Conservation (phyloP, 2,113 vertebrate genomes). For the Notothenia rossii region DNA sequence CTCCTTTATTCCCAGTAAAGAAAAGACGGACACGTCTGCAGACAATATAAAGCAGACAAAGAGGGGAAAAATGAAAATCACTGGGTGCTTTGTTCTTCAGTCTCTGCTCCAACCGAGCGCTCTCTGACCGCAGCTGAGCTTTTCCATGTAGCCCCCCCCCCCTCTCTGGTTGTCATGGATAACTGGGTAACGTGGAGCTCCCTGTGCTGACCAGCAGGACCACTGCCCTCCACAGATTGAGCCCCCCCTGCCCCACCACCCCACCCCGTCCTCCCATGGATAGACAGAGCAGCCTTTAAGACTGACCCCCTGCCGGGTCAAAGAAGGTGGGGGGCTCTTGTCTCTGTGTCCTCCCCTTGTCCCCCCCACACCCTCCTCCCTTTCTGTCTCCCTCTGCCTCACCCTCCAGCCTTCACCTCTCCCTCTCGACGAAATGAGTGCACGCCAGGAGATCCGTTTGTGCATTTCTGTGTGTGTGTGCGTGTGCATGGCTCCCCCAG, state of each 20-base stretch:
- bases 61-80: slow-evolving; percentile 81
- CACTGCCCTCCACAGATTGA: slow-evolving; percentile 77
- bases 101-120: slow-evolving; percentile 76
- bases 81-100: slow-evolving; percentile 83
- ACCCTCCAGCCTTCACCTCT: slow-evolving; percentile 75
- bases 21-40: slow-evolving; percentile 76
- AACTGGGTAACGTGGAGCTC: slow-evolving; percentile 84
- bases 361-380: neutral
- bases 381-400: slow-evolving; percentile 60
- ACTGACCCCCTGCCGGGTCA: slow-evolving; percentile 74
- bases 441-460: slow-evolving; percentile 75
- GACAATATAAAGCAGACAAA: slow-evolving; percentile 79
- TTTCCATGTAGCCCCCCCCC: slow-evolving; percentile 65
- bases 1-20: slow-evolving; percentile 69
- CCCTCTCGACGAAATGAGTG: slow-evolving; percentile 78
- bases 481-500: slow-evolving; percentile 65
- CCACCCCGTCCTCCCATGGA: slow-evolving; percentile 57
- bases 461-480: slow-evolving; percentile 28
- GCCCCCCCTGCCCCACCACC: slow-evolving; percentile 60
- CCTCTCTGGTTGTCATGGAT: slow-evolving; percentile 85
- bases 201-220: slow-evolving; percentile 83
- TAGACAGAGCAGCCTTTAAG: slow-evolving; percentile 85
- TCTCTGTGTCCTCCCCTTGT: slow-evolving; percentile 65
- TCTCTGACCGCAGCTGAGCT: slow-evolving; percentile 82
- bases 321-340: slow-evolving; percentile 66